Conservation (phyloP, 2,797 vertebrate species). For the Periophthalmus magnuspinnatus region DNA sequence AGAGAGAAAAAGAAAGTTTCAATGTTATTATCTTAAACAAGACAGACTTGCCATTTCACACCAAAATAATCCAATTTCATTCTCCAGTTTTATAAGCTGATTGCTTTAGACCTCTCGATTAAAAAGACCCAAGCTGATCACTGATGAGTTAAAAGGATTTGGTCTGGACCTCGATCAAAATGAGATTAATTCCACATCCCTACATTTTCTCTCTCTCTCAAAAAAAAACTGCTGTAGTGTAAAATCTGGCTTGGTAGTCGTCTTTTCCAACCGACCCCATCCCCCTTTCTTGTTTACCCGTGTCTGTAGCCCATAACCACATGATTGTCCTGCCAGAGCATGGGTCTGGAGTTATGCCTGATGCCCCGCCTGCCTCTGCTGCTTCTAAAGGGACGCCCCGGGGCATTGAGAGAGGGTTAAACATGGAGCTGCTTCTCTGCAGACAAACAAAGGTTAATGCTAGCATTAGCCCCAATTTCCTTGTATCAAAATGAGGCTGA, state of each 20-base stretch:
- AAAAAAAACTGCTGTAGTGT: background rate
- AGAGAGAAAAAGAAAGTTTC: too few relatives aligned
- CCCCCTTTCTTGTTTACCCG: background rate
- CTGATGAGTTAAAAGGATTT: too few relatives aligned
- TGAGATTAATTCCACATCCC: too few relatives aligned
- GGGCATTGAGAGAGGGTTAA: slow-evolving; percentile 1
- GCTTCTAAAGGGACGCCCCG: slow-evolving; percentile 6
- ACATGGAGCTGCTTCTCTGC: background rate
- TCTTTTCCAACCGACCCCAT: background rate
- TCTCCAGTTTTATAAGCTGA: too few relatives aligned
- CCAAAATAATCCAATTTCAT: too few relatives aligned
- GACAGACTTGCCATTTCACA: too few relatives aligned
- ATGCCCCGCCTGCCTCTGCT: background rate
- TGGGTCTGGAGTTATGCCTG: background rate
- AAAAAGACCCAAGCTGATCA: too few relatives aligned
- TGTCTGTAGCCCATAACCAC: background rate
- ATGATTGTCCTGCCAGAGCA: background rate
- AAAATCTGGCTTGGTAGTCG: background rate
- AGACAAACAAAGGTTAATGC: slow-evolving; percentile 10
- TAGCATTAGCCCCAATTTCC: background rate
- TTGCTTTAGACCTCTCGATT: too few relatives aligned
- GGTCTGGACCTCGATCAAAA: too few relatives aligned
- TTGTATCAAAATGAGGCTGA: background rate
- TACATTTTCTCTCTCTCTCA: too few relatives aligned
- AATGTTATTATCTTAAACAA: too few relatives aligned